Base-by-base conservation (phyloP, 2,888 invertebrate species). In the Penaeus monodon region DNA sequence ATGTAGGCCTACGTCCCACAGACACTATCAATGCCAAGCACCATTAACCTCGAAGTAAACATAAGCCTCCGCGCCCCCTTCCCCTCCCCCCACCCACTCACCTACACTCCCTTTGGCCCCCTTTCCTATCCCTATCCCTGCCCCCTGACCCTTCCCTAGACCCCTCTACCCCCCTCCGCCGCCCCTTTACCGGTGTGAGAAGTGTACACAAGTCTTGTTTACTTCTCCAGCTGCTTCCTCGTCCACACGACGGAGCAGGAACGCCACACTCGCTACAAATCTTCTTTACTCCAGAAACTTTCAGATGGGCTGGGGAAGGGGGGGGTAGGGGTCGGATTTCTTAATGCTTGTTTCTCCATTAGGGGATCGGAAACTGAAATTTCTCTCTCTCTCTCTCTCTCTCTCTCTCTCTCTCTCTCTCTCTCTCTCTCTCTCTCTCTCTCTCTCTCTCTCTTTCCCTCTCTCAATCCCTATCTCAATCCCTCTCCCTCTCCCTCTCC, bases 391-490 rank as follows among this genome's bases (percentile, higher is more conserved):
- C 70, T 70, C n/a, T 70, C 70, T 70, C 70, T 70, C 70, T 70
- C 70, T 70, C n/a, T 70, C 70, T 29, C 29, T 70, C 22, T 70
- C 29, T 70, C 27, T 29, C 70, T 70, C 70, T 70, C 70, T 70
- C 44, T 44, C 44, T 44, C 44, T 27, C 70, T 70, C 70, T 70
- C 70, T 29, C 29, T 29, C 70, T 29, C 27, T 70, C n/a, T 70
- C 70, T 29, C 29, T 27, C 29, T 29, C 29, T 29, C 29, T 29
- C 29, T 70, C 29, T 14, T 2, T 17, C 70, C n/a, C 70, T 29
- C n/a, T 29, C 70, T 70, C 70, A 12, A 1, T 70, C 70, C n/a
- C 70, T 1, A 1, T 70, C 70, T 17, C 29, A 0, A 1, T 70
- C 70, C n/a, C 70, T 2, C 6, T 44, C 44, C 10, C 44, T 10